A percentile compares a stretch with the other conserved stretches of the same genome.
Evolutionary conservation across 2,113 vertebrate genomes (phyloP).

Genomic region (Thomomys bottae): DNA sequence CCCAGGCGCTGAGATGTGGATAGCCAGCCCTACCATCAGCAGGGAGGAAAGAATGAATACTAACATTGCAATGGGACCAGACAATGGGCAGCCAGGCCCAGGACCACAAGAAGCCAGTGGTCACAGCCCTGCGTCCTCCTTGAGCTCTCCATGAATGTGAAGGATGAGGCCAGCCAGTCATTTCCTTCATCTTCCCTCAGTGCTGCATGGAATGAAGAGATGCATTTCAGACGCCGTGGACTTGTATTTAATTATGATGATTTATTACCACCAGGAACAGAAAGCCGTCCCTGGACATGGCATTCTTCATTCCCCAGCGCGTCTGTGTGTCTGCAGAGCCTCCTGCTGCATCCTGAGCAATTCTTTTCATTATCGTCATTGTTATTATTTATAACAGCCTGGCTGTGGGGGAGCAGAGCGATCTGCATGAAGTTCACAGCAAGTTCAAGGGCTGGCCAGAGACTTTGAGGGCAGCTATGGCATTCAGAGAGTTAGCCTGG

Average conservation of each 20-base stretch:
- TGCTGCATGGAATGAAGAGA: background rate
- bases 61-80: fast-evolving
- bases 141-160: background rate
- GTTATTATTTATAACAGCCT: background rate
- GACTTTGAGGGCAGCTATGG: background rate
- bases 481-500: background rate
- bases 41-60: background rate
- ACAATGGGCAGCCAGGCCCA: background rate
- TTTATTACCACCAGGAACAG: conserved; percentile 14
- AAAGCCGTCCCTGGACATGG: background rate
- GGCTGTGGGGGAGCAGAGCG: background rate
- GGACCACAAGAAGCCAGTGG: background rate
- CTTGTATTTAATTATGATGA: conserved; percentile 59
- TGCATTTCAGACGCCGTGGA: background rate
- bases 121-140: background rate
- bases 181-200: background rate
- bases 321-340: conserved; percentile 51
- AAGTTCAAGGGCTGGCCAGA: conserved; percentile 50
- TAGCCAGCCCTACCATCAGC: background rate
- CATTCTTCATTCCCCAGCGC: background rate
- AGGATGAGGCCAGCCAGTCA: background rate
- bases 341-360: background rate
- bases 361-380: background rate
- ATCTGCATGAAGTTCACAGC: background rate
- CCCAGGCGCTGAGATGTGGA: too few relatives aligned